Conservation (phyloP, 2,113 vertebrate genomes). For the Corvus cornix region DNA sequence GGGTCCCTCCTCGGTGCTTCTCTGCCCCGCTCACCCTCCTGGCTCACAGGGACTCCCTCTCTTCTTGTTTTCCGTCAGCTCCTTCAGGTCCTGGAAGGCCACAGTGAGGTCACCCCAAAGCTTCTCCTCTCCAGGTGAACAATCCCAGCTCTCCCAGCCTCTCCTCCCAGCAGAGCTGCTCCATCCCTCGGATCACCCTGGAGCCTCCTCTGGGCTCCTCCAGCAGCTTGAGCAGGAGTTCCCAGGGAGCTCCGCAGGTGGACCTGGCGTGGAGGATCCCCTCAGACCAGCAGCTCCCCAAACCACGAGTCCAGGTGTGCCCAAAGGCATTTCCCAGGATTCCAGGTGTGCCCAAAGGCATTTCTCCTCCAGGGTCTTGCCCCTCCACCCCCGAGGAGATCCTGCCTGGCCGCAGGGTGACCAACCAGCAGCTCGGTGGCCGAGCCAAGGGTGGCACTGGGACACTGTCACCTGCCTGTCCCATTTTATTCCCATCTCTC, state of each 20-base stretch:
- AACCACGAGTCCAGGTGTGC: fast-evolving
- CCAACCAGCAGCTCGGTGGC: neutral
- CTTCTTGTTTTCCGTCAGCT: neutral
- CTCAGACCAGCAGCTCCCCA: neutral
- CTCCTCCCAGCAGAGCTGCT: neutral
- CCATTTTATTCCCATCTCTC: neutral
- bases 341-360: fast-evolving
- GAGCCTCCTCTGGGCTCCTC: neutral
- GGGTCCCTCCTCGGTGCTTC: neutral
- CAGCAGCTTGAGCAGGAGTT: neutral
- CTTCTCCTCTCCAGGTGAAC: neutral
- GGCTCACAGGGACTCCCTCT: neutral
- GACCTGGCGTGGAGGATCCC: neutral
- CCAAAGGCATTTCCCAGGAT: neutral
- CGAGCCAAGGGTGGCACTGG: neutral
- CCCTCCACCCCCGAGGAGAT: fast-evolving
- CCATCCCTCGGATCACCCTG: neutral
- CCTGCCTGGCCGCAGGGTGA: neutral
- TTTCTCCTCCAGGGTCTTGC: neutral
- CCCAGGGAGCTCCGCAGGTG: neutral
- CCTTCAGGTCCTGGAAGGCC: neutral
- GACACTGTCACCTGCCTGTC: neutral
- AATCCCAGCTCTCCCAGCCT: neutral
- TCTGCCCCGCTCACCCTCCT: neutral
- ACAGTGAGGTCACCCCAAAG: neutral